phyloP scores from a whole-genome alignment of 2,888 invertebrate species.

The Athalia rosae region DNA sequence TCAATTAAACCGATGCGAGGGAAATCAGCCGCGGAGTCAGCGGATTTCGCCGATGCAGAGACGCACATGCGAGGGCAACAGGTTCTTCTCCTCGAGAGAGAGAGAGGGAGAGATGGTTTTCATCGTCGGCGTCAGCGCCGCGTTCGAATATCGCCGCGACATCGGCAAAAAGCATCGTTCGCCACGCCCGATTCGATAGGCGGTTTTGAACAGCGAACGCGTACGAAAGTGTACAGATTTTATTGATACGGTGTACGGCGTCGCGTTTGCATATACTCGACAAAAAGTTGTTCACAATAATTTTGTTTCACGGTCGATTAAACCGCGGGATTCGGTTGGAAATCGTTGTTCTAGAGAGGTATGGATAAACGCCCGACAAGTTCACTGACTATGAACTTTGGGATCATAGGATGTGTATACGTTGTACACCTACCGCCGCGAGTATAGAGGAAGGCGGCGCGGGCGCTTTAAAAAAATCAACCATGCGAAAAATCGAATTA shows the following conservation, averaged over 20 bases:
- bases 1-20: neutral
- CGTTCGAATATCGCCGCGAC: neutral
- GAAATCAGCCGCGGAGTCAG: neutral
- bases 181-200: too few species aligned
- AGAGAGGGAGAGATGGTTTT: conserved; percentile 4
- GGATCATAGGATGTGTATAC: neutral
- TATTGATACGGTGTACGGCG: neutral
- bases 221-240: neutral
- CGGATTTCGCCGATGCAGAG: conserved; percentile 14
- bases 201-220: conserved; percentile 1
- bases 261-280: neutral
- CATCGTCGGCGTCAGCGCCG: conserved; percentile 1
- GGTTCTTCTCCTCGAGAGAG: conserved; percentile 37
- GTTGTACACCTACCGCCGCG: neutral
- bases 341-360: conserved; percentile 7
- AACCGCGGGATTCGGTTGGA: neutral
- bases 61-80: conserved; percentile 25
- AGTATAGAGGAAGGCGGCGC: neutral
- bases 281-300: conserved; percentile 14
- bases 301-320: conserved; percentile 26
- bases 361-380: conserved; percentile 25
- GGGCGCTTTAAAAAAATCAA: conserved; percentile 31
- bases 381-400: conserved; percentile 2
- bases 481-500: conserved; percentile 43
- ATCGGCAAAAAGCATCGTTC: too few species aligned